A percentile compares a stretch with the other conserved stretches of the same genome.
Conservation (phyloP, 2,888 invertebrate genomes). For the Chymomyza procnemis region DNA sequence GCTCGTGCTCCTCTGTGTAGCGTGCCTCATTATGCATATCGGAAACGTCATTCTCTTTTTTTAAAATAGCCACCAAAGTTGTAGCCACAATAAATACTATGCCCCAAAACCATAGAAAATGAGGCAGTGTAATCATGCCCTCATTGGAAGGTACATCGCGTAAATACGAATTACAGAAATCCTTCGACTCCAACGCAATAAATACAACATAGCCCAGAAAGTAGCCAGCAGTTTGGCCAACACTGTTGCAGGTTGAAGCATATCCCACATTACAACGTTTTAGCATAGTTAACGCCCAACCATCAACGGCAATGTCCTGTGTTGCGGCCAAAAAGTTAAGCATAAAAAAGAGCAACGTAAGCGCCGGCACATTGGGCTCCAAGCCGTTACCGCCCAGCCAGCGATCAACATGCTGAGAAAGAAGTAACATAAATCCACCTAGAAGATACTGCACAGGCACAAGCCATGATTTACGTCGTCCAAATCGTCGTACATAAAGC, state of each 20-base stretch:
- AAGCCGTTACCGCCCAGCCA: constrained; percentile 84
- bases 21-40: constrained; percentile 73
- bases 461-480: constrained; percentile 96
- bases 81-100: constrained; percentile 93
- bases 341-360: constrained; percentile 92
- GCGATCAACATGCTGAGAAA: constrained; percentile 87
- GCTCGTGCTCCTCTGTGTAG: constrained; percentile 77
- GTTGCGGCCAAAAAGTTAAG: constrained; percentile 98
- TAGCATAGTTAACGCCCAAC: constrained; percentile 99
- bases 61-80: constrained; percentile 92
- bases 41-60: constrained; percentile 84
- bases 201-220: constrained; percentile 98
- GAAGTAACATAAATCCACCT: constrained; percentile 91
- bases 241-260: constrained; percentile 98
- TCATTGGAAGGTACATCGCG: constrained; percentile 84
- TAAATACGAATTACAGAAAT: constrained; percentile 96
- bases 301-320: constrained; percentile 99
- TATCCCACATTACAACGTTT: constrained; percentile 98
- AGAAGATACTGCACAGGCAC: constrained; percentile 95
- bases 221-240: constrained; percentile 98
- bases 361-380: constrained; percentile 85
- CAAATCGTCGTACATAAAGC: constrained; percentile 89
- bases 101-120: constrained; percentile 97
- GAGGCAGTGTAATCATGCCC: constrained; percentile 86
- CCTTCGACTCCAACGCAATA: constrained; percentile 95